Evolutionary conservation across 2,797 vertebrate genomes (phyloP).

Genomic region (Furcifer pardalis): DNA sequence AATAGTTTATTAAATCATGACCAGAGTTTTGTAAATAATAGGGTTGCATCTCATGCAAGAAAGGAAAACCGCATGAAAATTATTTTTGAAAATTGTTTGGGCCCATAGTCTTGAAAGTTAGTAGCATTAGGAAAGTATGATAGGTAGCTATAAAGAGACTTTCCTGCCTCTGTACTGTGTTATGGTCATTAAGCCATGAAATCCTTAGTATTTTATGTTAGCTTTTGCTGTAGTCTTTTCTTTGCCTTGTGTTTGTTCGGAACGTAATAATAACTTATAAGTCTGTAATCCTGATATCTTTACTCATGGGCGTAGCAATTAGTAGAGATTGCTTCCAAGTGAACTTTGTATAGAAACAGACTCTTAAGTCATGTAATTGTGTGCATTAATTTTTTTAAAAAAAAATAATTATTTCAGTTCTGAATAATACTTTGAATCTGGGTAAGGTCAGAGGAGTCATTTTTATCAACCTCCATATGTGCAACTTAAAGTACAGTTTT

Average conservation of each 20-base stretch:
- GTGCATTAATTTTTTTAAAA: not conserved
- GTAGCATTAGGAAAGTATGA: constrained; percentile 12
- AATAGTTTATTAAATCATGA: not conserved
- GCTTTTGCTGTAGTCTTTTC: not conserved
- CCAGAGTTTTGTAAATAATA: not conserved
- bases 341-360: not conserved
- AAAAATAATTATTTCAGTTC: constrained; percentile 15
- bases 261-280: not conserved
- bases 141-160: not conserved
- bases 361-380: not conserved
- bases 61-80: constrained; percentile 8
- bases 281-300: not conserved
- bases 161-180: constrained; percentile 16
- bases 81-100: constrained; percentile 17
- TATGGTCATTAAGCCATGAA: not conserved
- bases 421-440: constrained; percentile 28
- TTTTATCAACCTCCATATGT: not conserved
- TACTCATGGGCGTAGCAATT: not conserved
- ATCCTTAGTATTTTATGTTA: not conserved
- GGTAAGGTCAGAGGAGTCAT: not conserved
- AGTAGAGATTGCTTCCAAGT: not conserved
- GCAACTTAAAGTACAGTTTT: not conserved
- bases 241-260: not conserved
- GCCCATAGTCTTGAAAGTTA: not conserved
- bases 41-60: not conserved